Base-by-base conservation (phyloP, 2,888 invertebrate species). In the Synergus umbraculus region DNA sequence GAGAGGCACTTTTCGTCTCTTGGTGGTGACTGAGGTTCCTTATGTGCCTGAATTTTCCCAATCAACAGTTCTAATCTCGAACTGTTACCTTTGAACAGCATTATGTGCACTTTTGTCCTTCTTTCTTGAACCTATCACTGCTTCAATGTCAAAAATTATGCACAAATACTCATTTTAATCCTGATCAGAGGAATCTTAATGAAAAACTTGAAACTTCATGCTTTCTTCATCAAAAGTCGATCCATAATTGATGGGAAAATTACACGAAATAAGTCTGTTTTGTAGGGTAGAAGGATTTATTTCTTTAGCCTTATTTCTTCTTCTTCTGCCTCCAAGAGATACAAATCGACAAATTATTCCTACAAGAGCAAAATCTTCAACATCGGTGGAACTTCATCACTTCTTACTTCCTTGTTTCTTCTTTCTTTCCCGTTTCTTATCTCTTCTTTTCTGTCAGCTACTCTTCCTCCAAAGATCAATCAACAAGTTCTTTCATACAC, bases 81-180 rank as follows among this genome's bases (percentile, higher is more conserved):
- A 93, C 97, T 97, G 92, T 97, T 97, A 84, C 97, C 97, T 92
- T 96, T 97, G 94, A 97, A 97, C 92, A 97, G 93, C 97, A 97
- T 97, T 90, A 92, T 93, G 89, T 13, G 46, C 54, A 66, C 73
- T 73, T n/a, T 43, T 43, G 18, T 46, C 29, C 18, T 41, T 66
- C 10, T 18, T 41, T 4, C 43, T 66, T 43, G 41, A 41, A 15
- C n/a, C 54, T 54, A 9, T 49, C 69, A 49, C 46, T 37, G 37
- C 8, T 37, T 54, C 37, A 49, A 58, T 54, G 37, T 54, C n/a
- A 37, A 54, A 22, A 29, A 54, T 41, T 12, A 73, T 7, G 54
- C 46, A 49, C 49, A 29, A 63, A 29, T 63, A 29, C 4, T 63
- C 12, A 29, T 58, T n/a, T 54, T 9, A 54, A 8, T 3, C 2